These are phyloP conservation scores for Lordiphosa fenestrarum DNA, from an alignment of 2,888 invertebrate genomes.

Conservation along the genomic window DNA sequence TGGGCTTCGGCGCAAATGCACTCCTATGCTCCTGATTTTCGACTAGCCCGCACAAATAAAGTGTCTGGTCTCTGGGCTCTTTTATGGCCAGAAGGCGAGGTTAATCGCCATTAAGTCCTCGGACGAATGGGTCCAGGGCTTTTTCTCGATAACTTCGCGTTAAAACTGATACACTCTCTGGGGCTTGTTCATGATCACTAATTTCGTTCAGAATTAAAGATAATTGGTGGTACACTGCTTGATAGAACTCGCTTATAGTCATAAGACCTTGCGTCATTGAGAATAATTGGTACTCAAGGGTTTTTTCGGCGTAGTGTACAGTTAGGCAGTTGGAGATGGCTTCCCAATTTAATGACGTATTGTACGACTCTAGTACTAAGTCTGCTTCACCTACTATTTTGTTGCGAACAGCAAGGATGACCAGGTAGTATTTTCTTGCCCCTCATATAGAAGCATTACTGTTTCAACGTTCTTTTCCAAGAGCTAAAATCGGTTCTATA, in stretches of 20 bases:
- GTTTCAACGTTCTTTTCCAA: constrained; percentile 1
- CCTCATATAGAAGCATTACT: neutral
- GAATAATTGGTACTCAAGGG: constrained; percentile 17
- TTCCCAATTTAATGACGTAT: constrained; percentile 1
- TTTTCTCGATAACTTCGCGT: no score
- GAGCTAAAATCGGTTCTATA: constrained; percentile 1
- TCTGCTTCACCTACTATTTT: constrained; percentile 9
- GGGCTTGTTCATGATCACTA: no score
- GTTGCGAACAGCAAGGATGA: constrained; percentile 1
- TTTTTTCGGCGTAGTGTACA: constrained; percentile 8
- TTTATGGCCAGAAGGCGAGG: no score
- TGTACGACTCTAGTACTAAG: constrained; percentile 6
- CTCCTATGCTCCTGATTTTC: no score
- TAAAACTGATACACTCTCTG: no score
- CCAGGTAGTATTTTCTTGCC: neutral
- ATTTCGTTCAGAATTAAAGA: neutral
- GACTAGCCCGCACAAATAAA: no score
- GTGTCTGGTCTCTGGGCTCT: no score
- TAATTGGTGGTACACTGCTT: neutral
- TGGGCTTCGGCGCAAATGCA: no score
- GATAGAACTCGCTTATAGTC: neutral
- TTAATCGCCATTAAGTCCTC: no score
- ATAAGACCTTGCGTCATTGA: neutral
- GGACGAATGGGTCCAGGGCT: no score
- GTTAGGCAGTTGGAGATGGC: constrained; percentile 12